Evolutionary conservation across 1,140 invertebrate genomes (phyloP), one percentile per base, ranked within the genome.

Genomic region (Pseudoatta argentina): DNA sequence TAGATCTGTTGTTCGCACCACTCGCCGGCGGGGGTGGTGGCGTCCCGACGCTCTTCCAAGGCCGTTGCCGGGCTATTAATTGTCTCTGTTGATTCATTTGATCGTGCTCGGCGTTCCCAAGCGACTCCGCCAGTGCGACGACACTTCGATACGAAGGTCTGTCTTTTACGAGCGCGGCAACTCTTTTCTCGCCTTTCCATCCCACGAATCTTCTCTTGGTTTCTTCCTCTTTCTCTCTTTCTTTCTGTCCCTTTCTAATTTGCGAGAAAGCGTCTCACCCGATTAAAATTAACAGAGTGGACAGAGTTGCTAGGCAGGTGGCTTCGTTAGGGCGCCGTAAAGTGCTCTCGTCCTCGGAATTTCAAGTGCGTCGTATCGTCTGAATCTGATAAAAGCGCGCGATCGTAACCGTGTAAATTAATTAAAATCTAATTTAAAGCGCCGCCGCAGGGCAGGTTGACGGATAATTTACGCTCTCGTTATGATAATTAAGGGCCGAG

Each of bases 81-180:
- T 95, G 94, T 94, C 93, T 95, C 93, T 95, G 94, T 95, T 94
- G 94, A 94, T 95, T 94, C 94, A 94, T 94, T 94, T 93, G 94
- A 94, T 94, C 94, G 94, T 94, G 94, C 93, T 91, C 86, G 92
- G 94, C 88, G 92, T 94, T 92, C 91, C 92, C 91, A 94, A 94
- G 88, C 39, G 79, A 55, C 18, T 63, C 55, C 69, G 79, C 69
- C 69, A 48, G 39, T 75, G 24, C 87, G 90, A 86, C 61, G 88
- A 82, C 87, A 81, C 73, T 87, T 89, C 87, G 88, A 91, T 91
- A 85, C 87, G 81, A 73, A 87, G 71, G 87, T 88, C 91, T 91
- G 87, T 88, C 91, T 91, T 93, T 93, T 93, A 93, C 92, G 92
- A 92, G 89, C 87, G 72, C 67, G n/a, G n/a, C 57, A 64, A 86